Evolutionary conservation across 2,113 vertebrate species (phyloP), one percentile per base, ranked within the genome.

Genomic region (Xenus cinereus): DNA sequence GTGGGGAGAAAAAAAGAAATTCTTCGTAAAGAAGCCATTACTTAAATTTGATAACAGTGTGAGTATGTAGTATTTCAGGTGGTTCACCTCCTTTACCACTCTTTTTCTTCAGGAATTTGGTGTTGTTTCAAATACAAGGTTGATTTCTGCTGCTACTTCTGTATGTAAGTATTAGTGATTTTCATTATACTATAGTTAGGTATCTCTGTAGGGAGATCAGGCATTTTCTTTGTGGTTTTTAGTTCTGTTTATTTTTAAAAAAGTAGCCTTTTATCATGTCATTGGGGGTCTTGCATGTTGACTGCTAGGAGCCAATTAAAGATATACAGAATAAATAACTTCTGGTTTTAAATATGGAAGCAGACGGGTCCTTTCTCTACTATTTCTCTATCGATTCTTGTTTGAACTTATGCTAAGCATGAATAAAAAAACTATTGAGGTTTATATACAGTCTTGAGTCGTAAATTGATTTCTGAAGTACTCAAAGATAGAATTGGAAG

Each of bases 91-190:
- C 45, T 90, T 68, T 73, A 86, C 39, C 67, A 21, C 95, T 96
- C 88, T 92, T 97, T 87, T 94, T 84, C 32, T 95, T 93, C 97
- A 99, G 99, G 99, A 99, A 98, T 99, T 99, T 98, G 99, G 99
- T 95, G 99, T 99, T 57, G 99, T 99, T 92, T 99, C 99, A 95
- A 99, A 99, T 98, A 99, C 99, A 86, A 99, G 99, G 86, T 98
- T 99, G 97, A 99, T 99, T 97, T 98, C 99, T 98, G 99, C 99
- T 98, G 99, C 99, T 98, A 99, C 99, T 88, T 99, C 99, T 98
- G 99, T 99, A 96, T 99, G 99, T 99, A 99, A 99, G 99, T 99
- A 90, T 87, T 41, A 45, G 78, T 94, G 35, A 32, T 92, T 63
- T 91, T 92, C n/a, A 14, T 85, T 90, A 23, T 75, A 30, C 8